A percentile compares a stretch with the other conserved stretches of the same genome.
Conservation (phyloP, 2,888 invertebrate genomes). For the Invenusta paracnida region DNA sequence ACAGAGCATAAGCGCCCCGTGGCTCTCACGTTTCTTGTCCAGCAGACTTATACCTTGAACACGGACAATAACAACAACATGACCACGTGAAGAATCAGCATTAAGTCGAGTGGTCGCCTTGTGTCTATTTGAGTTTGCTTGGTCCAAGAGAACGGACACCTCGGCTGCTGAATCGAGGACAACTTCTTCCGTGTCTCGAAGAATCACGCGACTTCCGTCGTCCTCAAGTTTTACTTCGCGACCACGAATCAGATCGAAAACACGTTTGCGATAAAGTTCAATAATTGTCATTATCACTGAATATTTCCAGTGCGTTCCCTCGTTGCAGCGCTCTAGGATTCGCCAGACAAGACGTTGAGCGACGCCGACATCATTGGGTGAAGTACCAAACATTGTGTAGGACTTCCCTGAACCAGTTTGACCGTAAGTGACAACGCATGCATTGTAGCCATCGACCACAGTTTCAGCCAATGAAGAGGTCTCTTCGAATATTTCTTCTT, state of each 20-base stretch:
- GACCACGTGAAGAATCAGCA: constrained; percentile 1
- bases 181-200: constrained; percentile 18
- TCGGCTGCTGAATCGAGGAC: not conserved
- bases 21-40: not conserved
- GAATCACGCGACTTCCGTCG: constrained; percentile 33
- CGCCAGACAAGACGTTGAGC: not conserved
- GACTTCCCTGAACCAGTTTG: constrained; percentile 18
- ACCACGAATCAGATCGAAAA: constrained; percentile 23
- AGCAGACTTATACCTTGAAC: not conserved
- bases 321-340: not conserved
- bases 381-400: constrained; percentile 1
- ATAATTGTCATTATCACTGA: not conserved
- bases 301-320: not conserved
- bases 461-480: not conserved
- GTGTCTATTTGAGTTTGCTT: not conserved
- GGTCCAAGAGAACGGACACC: not conserved
- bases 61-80: constrained; percentile 22
- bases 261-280: constrained; percentile 15
- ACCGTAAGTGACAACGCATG: constrained; percentile 19
- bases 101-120: not conserved
- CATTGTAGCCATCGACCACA: constrained; percentile 33
- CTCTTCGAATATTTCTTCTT: constrained; percentile 16
- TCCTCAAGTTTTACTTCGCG: not conserved
- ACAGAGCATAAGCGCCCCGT: constrained; percentile 29
- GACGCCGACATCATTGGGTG: not conserved